These are phyloP conservation scores for Ceratoteleas bidentatus DNA, from an alignment of 1,140 invertebrate genomes.

Conservation along the genomic window DNA sequence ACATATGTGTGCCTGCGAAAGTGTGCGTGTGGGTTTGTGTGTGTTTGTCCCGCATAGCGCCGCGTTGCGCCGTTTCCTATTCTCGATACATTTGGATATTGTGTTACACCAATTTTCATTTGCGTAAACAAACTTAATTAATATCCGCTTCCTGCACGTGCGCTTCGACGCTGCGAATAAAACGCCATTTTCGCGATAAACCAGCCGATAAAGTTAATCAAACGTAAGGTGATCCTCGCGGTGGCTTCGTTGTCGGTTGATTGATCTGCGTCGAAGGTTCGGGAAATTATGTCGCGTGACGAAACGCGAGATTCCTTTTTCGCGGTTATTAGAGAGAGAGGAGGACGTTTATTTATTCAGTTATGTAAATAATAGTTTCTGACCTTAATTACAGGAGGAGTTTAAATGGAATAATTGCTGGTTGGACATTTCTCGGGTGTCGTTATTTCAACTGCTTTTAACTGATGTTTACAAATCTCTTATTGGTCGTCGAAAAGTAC, in stretches of 20 bases:
- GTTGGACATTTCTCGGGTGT: no score
- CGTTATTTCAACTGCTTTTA: no score
- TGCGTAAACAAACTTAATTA: conserved; percentile 47
- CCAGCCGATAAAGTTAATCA: conserved; percentile 26
- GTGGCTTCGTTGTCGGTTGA: background rate
- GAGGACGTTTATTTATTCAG: no score
- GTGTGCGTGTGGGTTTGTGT: no score
- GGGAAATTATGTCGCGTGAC: background rate
- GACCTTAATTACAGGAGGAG: no score
- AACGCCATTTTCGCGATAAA: conserved; percentile 19
- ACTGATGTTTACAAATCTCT: no score
- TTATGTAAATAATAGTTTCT: no score
- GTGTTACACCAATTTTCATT: conserved; percentile 45
- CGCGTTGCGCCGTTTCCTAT: conserved; percentile 24
- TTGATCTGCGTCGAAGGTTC: conserved; percentile 15
- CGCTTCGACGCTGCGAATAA: conserved; percentile 9
- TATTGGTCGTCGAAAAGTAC: no score
- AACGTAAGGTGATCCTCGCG: conserved; percentile 26
- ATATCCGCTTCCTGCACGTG: conserved; percentile 37
- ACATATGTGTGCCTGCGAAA: no score
- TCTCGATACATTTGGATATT: conserved; percentile 48
- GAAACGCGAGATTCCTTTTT: conserved; percentile 6
- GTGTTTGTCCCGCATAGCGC: conserved; percentile 13
- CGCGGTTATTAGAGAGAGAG: no score
- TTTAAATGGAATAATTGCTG: no score